phyloP scores from a whole-genome alignment of 2,113 vertebrate genomes.

The Macheiramphus alcinus region DNA sequence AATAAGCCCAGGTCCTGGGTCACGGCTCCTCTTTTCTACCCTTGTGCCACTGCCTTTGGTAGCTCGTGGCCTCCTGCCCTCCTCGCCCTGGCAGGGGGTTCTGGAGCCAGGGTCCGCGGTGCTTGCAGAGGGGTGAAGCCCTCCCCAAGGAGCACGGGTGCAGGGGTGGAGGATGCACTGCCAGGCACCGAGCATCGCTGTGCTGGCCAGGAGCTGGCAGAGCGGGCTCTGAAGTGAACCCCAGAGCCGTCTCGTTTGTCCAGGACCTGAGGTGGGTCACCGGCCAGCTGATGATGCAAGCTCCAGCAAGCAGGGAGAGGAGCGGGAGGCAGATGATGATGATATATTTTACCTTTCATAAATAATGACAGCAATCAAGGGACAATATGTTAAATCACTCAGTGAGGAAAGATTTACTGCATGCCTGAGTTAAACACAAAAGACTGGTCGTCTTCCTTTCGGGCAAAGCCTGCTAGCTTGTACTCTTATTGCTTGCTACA shows the following conservation, averaged over 20 bases:
- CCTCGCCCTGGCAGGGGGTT: not conserved
- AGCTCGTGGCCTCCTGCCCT: not conserved
- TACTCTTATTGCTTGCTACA: not conserved
- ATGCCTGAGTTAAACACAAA: not conserved
- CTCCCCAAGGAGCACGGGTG: not conserved
- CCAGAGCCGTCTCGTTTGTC: not conserved
- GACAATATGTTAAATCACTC: not conserved
- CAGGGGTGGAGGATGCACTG: not conserved
- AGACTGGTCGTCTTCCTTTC: not conserved
- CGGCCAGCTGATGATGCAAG: not conserved
- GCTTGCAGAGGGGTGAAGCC: not conserved
- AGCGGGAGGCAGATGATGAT: not conserved
- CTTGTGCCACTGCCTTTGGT: not conserved
- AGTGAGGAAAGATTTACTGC: not conserved
- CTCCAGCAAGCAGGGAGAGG: not conserved
- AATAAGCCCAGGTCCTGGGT: not conserved
- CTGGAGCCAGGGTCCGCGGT: not conserved
- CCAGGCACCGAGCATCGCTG: not conserved
- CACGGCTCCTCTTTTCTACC: not conserved
- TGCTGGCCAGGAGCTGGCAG: not conserved
- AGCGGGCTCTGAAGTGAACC: not conserved
- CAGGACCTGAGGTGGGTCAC: not conserved
- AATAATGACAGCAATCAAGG: not conserved
- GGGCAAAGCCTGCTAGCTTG: too few species aligned
- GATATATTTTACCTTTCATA: not conserved